Evolutionary conservation across 2,113 vertebrate species (phyloP), one percentile per base, ranked within the genome.

Genomic region (Laticauda colubrina): DNA sequence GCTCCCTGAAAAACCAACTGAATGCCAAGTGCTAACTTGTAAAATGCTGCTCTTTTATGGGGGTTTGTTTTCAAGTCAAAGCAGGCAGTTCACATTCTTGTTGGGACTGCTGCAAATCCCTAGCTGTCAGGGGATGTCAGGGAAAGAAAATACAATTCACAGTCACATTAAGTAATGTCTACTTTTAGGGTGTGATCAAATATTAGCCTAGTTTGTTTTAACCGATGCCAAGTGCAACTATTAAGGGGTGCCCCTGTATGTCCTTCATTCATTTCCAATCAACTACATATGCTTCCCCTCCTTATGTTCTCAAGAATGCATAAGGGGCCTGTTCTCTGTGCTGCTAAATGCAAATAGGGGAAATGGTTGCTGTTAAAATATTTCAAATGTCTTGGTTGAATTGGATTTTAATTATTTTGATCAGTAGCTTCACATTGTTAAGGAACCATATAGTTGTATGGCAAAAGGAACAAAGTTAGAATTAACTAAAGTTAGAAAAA

Each of bases 21-120:
- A 54, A 48, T 45, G 14, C 43, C 69, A 6, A 45, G 81, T 85
- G 3, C 61, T 93, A 75, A 51, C 92, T 95, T 96, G 56, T 56
- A 34, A 56, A 94, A 24, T 26, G 29, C 85, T 39, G 93, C 14
- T 7, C n/a, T 94, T 89, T 93, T 93, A 92, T 26, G 15, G 26
- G 55, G 23, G 88, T 95, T 93, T 87, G 15, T 94, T 95, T 95
- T 95, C 53, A 93, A 90, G 91, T 94, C 64, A 93, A 94, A 95
- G 23, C 90, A 91, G 57, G 23, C 90, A 75, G 92, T 91, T 93
- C 34, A 10, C 34, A 53, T 4, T 34, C 85, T 88, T 88, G 23
- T 81, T 93, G 92, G 94, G 90, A 88, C 64, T 89, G 23, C 69
- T 93, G 69, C 34, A 93, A 64, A 64, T 93, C 91, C 51, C 95